Percentiles rank a stretch among this genome's conserved stretches.
Conservation (phyloP, 1,140 invertebrate genomes). For the Ruditapes philippinarum region DNA sequence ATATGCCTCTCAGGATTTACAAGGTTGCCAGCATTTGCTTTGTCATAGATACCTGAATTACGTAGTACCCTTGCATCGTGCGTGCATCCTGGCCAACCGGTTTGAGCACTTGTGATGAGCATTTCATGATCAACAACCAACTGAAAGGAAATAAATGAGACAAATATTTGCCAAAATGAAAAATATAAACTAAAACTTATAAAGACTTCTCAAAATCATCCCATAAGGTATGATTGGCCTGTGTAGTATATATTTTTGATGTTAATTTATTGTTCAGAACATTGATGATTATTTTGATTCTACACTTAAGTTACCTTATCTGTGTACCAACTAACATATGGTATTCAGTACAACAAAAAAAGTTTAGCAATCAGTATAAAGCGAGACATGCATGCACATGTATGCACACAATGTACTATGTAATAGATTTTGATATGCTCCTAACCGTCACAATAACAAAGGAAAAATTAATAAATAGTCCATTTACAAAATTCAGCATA, state of each 20-base stretch:
- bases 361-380: no score
- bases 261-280: no score
- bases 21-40: constrained; percentile 20
- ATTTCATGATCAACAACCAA: constrained; percentile 35
- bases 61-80: constrained; percentile 65
- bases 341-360: no score
- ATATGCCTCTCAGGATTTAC: constrained; percentile 12
- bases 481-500: background rate
- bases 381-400: no score
- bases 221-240: no score
- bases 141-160: constrained; percentile 5
- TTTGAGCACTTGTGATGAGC: constrained; percentile 47
- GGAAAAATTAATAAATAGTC: background rate
- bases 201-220: no score
- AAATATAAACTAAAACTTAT: background rate
- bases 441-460: no score
- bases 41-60: constrained; percentile 30
- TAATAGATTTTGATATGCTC: no score
- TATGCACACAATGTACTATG: no score
- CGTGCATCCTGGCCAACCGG: constrained; percentile 52
- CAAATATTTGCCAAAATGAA: background rate
- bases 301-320: background rate
- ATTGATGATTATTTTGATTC: background rate
- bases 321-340: background rate
- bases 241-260: no score